Conservation (phyloP, 2,113 vertebrate species). For the Orycteropus afer region DNA sequence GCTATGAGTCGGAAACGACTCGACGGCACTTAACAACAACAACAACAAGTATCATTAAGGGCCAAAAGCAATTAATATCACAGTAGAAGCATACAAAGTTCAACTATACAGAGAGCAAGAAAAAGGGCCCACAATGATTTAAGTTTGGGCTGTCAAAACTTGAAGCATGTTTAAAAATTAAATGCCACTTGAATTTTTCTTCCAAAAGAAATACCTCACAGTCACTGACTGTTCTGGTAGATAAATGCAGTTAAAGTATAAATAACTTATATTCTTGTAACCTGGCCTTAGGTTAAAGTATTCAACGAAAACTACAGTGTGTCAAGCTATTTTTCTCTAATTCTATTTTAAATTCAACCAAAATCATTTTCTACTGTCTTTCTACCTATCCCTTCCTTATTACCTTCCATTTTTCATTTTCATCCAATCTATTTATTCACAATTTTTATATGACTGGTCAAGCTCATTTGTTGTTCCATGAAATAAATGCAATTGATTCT, state of each 20-base stretch:
- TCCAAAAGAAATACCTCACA: constrained; percentile 57
- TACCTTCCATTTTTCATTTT: constrained; percentile 46
- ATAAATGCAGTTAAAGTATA: constrained; percentile 28
- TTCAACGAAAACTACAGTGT: background rate
- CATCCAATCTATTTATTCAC: constrained; percentile 40
- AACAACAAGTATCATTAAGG: background rate
- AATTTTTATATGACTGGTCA: constrained; percentile 39
- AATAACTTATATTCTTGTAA: constrained; percentile 48
- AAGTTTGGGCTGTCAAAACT: constrained; percentile 11
- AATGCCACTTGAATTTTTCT: constrained; percentile 40
- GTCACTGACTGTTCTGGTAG: constrained; percentile 14
- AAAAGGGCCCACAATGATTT: background rate
- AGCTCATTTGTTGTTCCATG: constrained; percentile 43
- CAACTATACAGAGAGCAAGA: background rate
- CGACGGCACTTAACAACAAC: too few relatives aligned
- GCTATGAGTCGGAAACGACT: too few relatives aligned
- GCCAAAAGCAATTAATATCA: background rate
- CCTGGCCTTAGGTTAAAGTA: constrained; percentile 31
- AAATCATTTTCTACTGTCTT: constrained; percentile 28
- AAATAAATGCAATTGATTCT: constrained; percentile 60
- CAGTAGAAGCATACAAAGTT: background rate
- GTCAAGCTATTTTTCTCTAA: constrained; percentile 29
- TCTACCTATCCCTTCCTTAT: background rate
- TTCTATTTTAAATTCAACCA: constrained; percentile 41
- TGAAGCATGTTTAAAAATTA: constrained; percentile 62